Percentiles rank a stretch among this genome's conserved stretches.
These are phyloP conservation scores for Antheraea pernyi DNA, from an alignment of 1,140 invertebrate species.

Conservation along the genomic window DNA sequence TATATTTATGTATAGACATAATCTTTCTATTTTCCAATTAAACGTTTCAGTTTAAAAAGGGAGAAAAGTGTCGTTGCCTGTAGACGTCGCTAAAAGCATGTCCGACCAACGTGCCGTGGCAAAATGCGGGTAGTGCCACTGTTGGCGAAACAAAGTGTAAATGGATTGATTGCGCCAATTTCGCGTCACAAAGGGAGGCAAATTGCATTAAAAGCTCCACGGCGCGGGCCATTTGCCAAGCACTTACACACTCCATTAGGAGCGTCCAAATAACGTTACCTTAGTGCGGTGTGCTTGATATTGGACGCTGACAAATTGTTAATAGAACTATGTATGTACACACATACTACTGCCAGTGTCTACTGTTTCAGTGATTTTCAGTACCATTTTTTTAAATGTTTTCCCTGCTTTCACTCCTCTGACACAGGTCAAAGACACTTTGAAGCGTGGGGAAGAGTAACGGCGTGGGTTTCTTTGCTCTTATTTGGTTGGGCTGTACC, in stretches of 20 bases:
- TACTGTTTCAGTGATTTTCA: too few relatives aligned
- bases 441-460: too few relatives aligned
- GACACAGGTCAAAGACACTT: too few relatives aligned
- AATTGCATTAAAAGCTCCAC: conserved; percentile 77
- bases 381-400: too few relatives aligned
- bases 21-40: background rate
- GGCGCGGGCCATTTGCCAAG: conserved; percentile 71
- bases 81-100: conserved; percentile 57
- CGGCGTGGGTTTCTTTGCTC: too few relatives aligned
- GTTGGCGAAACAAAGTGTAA: conserved; percentile 78
- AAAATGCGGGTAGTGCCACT: conserved; percentile 46
- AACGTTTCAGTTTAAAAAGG: too few relatives aligned
- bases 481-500: too few relatives aligned
- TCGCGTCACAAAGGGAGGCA: conserved; percentile 64
- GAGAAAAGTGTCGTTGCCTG: too few relatives aligned
- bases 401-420: too few relatives aligned
- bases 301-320: background rate
- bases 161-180: conserved; percentile 77
- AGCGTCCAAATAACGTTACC: conserved; percentile 70
- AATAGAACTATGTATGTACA: background rate
- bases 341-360: too few relatives aligned
- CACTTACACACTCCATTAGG: conserved; percentile 77
- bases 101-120: conserved; percentile 26
- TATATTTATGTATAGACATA: too few relatives aligned
- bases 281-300: conserved; percentile 37